Base-by-base conservation (phyloP, 2,113 vertebrate genomes). In the Megaleporinus macrocephalus region DNA sequence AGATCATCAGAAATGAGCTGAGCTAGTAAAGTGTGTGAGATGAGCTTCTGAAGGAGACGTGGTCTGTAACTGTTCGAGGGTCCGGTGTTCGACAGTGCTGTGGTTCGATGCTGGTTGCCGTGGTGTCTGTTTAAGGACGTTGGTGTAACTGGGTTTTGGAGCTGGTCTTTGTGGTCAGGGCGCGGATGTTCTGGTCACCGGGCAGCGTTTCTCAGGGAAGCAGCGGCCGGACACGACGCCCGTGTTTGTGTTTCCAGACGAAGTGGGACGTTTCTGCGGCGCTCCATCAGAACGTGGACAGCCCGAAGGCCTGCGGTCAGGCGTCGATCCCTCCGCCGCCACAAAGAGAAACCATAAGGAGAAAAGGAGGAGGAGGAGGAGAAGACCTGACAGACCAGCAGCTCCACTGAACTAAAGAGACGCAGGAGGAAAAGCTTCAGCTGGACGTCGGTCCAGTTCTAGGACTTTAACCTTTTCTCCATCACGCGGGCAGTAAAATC, bases 241-340 rank as follows among this genome's bases (percentile, higher is more conserved):
- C 89, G 92, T 85, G 85, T 90, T 93, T 93, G 82, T 89, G 90
- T 93, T 93, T 89, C 87, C 87, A 89, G 81, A 82, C 88, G 82
- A 78, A 49, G 87, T 80, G 12, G 12, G 87, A 44, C 41, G 41
- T 44, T 44, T 44, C 9, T 44, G 41, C 41, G 41, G 5, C 41
- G 41, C 41, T 11, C 68, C 44, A 84, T 89, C 71, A 84, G 85
- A 88, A 61, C 62, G 87, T 85, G 0, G 84, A 80, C 55, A 85
- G 77, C 16, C 47, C 30, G 80, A 82, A 87, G 89, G 88, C 87
- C 88, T 90, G 89, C 83, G 89, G 92, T 91, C 89, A 47, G 79
- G 85, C 80, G 91, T 88, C 90, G 88, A 91, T 90, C 86, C 84
- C 59, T 87, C 89, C 84, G 55, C 63, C 61, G 13, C 61, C 49